Conservation (phyloP, 2,888 invertebrate species). For the Boloria euphrosyne region DNA sequence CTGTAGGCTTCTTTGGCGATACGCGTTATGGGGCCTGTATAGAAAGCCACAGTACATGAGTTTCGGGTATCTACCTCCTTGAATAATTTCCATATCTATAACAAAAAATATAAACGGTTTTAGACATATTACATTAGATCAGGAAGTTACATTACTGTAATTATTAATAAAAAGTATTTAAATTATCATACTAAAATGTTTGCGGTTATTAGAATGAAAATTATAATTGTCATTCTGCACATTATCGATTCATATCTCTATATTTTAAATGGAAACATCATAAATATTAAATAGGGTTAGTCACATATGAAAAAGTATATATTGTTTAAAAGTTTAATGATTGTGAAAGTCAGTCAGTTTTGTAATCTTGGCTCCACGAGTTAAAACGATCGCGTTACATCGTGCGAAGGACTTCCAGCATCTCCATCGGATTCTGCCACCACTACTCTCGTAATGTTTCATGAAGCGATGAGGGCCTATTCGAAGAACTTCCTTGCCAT, state of each 20-base stretch:
- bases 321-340: slow-evolving; percentile 44
- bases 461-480: slow-evolving; percentile 61
- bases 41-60: slow-evolving; percentile 53
- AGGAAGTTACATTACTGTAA: too few species aligned
- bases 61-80: slow-evolving; percentile 52
- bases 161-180: too few species aligned
- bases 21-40: slow-evolving; percentile 59
- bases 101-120: slow-evolving; percentile 19
- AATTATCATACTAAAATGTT: too few species aligned
- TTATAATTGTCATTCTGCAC: too few species aligned
- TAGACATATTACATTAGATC: not conserved
- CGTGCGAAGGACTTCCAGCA: slow-evolving; percentile 62
- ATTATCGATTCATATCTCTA: too few species aligned
- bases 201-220: too few species aligned
- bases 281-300: too few species aligned
- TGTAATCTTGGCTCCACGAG: slow-evolving; percentile 55
- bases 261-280: too few species aligned
- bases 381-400: slow-evolving; percentile 69
- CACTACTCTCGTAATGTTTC: slow-evolving; percentile 63
- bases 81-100: slow-evolving; percentile 39
- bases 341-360: slow-evolving; percentile 69
- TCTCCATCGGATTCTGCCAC: slow-evolving; percentile 64
- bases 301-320: too few species aligned
- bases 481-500: slow-evolving; percentile 59
- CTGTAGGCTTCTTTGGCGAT: slow-evolving; percentile 51